Evolutionary conservation across 2,888 invertebrate species (phyloP).

Genomic region (Podotricha telesiphe): DNA sequence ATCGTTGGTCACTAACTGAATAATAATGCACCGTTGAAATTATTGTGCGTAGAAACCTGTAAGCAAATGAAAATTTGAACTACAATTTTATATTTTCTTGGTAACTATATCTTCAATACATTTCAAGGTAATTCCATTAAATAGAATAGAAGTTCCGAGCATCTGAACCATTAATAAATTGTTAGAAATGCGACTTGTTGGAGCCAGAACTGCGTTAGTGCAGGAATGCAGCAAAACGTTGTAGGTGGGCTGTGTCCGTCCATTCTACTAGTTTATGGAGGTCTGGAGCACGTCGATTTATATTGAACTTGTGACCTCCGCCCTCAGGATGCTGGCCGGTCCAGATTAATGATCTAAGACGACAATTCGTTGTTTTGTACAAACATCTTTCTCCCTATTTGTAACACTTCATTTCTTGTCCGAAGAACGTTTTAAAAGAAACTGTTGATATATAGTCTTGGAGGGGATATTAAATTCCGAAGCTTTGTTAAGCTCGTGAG

Average conservation of each 20-base stretch:
- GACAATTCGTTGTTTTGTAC: constrained; percentile 34
- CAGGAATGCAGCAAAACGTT: constrained; percentile 31
- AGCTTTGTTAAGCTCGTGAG: constrained; percentile 7
- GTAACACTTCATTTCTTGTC: constrained; percentile 34
- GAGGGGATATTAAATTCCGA: constrained; percentile 22
- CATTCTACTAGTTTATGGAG: constrained; percentile 20
- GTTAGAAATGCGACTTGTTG: constrained; percentile 26
- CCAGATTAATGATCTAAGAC: constrained; percentile 35
- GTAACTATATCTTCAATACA: constrained; percentile 7
- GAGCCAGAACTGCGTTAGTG: constrained; percentile 17
- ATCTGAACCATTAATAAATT: constrained; percentile 28
- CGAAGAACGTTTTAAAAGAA: constrained; percentile 6
- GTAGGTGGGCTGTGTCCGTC: constrained; percentile 30
- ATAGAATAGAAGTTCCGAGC: constrained; percentile 27
- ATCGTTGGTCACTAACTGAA: no score
- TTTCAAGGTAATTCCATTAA: constrained; percentile 16
- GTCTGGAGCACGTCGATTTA: constrained; percentile 22
- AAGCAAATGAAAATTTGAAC: no score
- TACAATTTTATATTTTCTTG: neutral
- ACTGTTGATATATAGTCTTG: constrained; percentile 7
- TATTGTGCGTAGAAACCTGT: no score
- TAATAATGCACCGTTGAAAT: no score
- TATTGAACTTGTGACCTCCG: constrained; percentile 9
- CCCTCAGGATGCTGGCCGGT: neutral
- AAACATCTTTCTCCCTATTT: constrained; percentile 28